Evolutionary conservation across 2,113 vertebrate genomes (phyloP).

Genomic region (Rhodinocichla rosea): DNA sequence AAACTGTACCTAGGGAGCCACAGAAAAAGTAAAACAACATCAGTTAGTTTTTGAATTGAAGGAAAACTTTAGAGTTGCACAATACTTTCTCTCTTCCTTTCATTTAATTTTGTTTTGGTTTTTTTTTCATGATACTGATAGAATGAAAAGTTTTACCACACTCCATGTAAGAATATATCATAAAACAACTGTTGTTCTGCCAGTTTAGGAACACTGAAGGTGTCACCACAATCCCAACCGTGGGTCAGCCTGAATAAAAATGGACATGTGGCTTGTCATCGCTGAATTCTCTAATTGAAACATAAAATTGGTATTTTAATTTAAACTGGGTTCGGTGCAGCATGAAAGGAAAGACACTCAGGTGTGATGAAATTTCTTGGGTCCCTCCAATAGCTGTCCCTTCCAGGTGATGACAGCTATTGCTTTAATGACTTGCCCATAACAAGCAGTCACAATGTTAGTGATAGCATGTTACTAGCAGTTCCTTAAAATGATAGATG

Average conservation of each 20-base stretch:
- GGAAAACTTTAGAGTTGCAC: neutral
- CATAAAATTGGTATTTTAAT: neutral
- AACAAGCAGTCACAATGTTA: constrained; percentile 14
- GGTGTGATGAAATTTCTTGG: neutral
- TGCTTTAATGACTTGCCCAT: constrained; percentile 48
- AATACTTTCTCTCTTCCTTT: neutral
- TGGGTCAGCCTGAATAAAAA: neutral
- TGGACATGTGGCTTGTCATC: neutral
- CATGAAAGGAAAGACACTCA: neutral
- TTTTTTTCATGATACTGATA: neutral
- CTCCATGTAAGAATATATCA: neutral
- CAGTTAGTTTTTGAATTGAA: neutral
- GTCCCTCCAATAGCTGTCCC: neutral
- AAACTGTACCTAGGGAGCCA: neutral
- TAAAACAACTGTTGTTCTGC: neutral
- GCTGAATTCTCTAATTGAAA: neutral
- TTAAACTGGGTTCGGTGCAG: neutral
- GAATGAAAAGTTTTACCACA: neutral
- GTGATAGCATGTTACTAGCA: constrained; percentile 3
- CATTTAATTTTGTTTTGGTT: rapidly evolving
- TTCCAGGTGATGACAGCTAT: constrained; percentile 25
- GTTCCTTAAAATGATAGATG: constrained; percentile 1
- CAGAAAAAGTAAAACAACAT: neutral
- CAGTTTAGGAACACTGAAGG: neutral
- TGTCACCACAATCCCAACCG: rapidly evolving